Conservation (phyloP, 1,140 invertebrate species). For the Asbolus verrucosus region DNA sequence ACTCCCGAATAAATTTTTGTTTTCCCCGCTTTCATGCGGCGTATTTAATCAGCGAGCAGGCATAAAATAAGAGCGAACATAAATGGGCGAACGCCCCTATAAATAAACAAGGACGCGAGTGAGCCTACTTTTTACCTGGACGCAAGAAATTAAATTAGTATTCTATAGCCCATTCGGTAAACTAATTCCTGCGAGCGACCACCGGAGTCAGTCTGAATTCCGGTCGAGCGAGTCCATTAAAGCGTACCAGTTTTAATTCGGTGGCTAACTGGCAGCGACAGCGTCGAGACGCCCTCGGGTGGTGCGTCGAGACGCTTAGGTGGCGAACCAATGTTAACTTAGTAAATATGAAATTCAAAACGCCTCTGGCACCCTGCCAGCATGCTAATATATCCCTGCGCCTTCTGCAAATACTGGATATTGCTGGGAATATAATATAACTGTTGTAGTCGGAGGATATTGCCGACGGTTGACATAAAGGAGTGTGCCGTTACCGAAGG, state of each 20-base stretch:
- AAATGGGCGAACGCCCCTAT: slow-evolving; percentile 34
- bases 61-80: slow-evolving; percentile 33
- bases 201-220: slow-evolving; percentile 49
- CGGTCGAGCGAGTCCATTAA: slow-evolving; percentile 52
- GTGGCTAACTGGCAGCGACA: slow-evolving; percentile 50
- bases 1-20: slow-evolving; percentile 48
- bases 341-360: slow-evolving; percentile 58
- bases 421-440: slow-evolving; percentile 46
- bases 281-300: slow-evolving; percentile 44
- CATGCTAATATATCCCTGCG: slow-evolving; percentile 49
- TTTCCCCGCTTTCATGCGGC: slow-evolving; percentile 10
- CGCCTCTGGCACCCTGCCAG: slow-evolving; percentile 52
- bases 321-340: slow-evolving; percentile 53
- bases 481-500: slow-evolving; percentile 32
- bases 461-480: slow-evolving; percentile 40
- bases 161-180: slow-evolving; percentile 51
- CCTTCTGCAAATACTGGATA: slow-evolving; percentile 48
- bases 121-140: slow-evolving; percentile 43
- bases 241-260: slow-evolving; percentile 52
- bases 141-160: slow-evolving; percentile 50
- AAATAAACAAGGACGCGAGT: slow-evolving; percentile 39
- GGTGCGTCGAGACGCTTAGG: slow-evolving; percentile 44
- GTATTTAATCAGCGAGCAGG: slow-evolving; percentile 15
- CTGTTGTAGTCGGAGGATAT: slow-evolving; percentile 40
- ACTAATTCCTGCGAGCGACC: slow-evolving; percentile 52